Base-by-base conservation (phyloP, 2,888 invertebrate species). In the Aelia acuminata region DNA sequence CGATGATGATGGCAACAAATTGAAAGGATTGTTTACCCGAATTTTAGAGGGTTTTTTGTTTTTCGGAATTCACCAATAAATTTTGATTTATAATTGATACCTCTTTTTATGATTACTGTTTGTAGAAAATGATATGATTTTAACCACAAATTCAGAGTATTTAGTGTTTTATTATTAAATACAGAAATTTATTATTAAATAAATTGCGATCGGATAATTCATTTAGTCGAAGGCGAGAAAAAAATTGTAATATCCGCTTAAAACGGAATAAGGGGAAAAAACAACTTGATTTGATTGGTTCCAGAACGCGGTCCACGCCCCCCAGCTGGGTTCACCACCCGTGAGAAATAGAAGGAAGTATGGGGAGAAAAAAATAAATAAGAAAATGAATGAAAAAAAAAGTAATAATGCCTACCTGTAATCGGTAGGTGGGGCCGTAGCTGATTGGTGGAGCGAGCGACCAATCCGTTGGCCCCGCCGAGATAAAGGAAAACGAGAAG, bases 401-500 rank as follows among this genome's bases (percentile, higher is more conserved):
- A 57, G 43, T 49, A 86, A 86, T 43, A 87, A 47, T 43, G 75
- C 47, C 87, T 57, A 48, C 57, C 57, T 48, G 57, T 87, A 63
- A 63, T 87, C 53, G 87, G 87, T 87, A 63, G 87, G 87, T 87
- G 87, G 49, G 84, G 88, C 48, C 80, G n/a, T 0, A 53, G 39
- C 48, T 88, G 88, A 84, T 84, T 88, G 84, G 88, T 35, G 22
- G 43, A 49, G 50, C 35, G 70, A 31, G n/a, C 87, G 75, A 88
- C 88, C 88, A 88, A 88, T 88, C 88, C 39, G 53, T 49, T 22
- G 53, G 49, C 88, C n/a, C 49, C 49, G 63, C 3, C 75, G 39
- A 47, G 84, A 87, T 63, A 88, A 84, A 63, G 63, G 88, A 88
- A 88, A 88, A 88, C 88, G 88, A 88, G 84, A 63, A 48, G 57